Percentiles rank a stretch among this genome's conserved stretches.
Evolutionary conservation across 1,140 invertebrate species (phyloP).

Genomic region (Kradibia gibbosae): DNA sequence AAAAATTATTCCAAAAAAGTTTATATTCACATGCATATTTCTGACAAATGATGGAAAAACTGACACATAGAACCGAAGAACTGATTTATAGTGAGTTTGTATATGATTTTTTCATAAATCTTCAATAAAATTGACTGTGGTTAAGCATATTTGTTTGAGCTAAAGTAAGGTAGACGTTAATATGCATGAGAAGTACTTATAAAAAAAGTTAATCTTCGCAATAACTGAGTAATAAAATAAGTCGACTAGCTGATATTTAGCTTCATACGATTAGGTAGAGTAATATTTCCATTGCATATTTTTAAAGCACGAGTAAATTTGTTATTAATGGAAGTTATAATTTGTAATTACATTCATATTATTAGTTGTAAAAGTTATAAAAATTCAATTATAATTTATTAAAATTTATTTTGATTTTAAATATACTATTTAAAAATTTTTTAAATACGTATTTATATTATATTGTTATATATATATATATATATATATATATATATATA

Average conservation of each 20-base stretch:
- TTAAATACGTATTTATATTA: too few relatives aligned
- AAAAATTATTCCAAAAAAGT: background rate
- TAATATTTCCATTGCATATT: background rate
- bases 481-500: too few relatives aligned
- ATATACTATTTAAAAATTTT: background rate
- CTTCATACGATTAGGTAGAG: background rate
- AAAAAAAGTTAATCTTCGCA: background rate
- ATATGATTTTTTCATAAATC: background rate
- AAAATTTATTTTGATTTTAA: too few relatives aligned
- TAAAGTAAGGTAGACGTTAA: background rate
- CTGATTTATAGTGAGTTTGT: background rate
- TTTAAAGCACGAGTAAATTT: background rate
- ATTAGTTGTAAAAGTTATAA: too few relatives aligned
- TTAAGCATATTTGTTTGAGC: background rate
- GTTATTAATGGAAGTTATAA: background rate
- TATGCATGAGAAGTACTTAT: background rate
- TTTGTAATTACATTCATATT: background rate
- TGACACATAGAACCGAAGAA: background rate
- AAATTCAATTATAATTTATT: too few relatives aligned
- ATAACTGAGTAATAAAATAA: background rate
- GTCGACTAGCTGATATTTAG: background rate
- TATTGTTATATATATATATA: too few relatives aligned
- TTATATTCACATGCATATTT: too few relatives aligned
- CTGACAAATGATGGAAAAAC: background rate
- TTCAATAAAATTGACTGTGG: background rate